Conservation (phyloP, 2,888 invertebrate genomes). For the Eupsilia transversa region DNA sequence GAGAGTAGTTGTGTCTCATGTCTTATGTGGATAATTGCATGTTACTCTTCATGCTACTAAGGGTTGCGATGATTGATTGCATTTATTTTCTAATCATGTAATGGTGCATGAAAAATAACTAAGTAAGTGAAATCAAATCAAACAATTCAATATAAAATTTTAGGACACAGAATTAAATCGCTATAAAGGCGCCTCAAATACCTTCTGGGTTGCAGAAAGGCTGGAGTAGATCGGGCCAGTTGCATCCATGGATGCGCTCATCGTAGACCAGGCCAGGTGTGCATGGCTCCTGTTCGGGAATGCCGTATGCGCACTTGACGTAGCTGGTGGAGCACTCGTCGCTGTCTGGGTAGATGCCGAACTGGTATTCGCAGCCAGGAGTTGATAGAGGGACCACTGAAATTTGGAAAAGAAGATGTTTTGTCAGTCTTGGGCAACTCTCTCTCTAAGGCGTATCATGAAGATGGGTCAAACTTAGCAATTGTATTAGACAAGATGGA, state of each 20-base stretch:
- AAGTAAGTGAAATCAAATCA: neutral
- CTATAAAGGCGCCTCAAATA: conserved; percentile 72
- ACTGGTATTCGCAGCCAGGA: conserved; percentile 96
- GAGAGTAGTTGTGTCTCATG: too few relatives aligned
- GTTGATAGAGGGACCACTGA: conserved; percentile 94
- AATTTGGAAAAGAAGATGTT: conserved; percentile 59
- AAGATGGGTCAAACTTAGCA: neutral
- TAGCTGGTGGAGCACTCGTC: conserved; percentile 95
- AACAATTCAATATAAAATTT: neutral
- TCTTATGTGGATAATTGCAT: neutral
- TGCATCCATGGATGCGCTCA: conserved; percentile 96
- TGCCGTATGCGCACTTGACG: conserved; percentile 96
- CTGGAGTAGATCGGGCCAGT: conserved; percentile 97
- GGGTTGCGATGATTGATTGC: too few relatives aligned
- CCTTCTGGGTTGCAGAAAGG: conserved; percentile 97
- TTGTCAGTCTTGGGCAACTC: neutral
- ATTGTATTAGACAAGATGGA: too few relatives aligned
- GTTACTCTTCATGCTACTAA: neutral
- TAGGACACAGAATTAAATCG: neutral
- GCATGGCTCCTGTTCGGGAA: conserved; percentile 95
- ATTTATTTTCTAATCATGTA: neutral
- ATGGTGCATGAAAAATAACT: neutral
- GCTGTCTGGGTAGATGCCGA: conserved; percentile 96
- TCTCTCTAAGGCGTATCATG: neutral
- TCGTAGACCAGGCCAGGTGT: conserved; percentile 97